Evolutionary conservation across 2,797 vertebrate species (phyloP), one percentile per base, ranked within the genome.

Genomic region (Taenioides sp.): DNA sequence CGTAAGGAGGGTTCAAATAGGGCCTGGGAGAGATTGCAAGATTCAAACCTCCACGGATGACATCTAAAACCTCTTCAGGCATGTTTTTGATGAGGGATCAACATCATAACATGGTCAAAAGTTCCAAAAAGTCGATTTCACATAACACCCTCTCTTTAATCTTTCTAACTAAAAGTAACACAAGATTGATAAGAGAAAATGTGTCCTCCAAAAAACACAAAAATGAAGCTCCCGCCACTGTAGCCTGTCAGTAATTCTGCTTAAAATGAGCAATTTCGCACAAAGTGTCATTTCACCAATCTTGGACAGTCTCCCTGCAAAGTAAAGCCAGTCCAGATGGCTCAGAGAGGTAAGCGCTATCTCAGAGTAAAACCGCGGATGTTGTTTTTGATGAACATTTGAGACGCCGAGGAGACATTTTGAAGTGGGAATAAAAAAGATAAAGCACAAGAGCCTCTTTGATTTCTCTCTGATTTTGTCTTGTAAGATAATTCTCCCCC

Each of bases 181-280:
- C 25, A 64, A 77, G 76, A 64, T 71, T 75, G 64, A 80, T 52
- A 59, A 80, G 70, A 67, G 60, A 75, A 72, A 58, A 73, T 3
- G 18, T 68, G 71, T 67, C 34, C 25, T 67, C 70, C 40, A 14
- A 43, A 43, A 76, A 73, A 77, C 78, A 78, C 60, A 72, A 25
- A 25, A 69, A 25, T 2, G 55, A 60, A 72, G 7, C 10, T 12
- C 52, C n/a, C 9, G 11, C 22, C 54, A n/a, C 50, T n/a, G 50
- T 52, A 10, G 54, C 1, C 54, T 23, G 52, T 60, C 80, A 62
- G 31, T 5, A n/a, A 62, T n/a, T 10, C 18, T 37, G 17, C 18
- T 62, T 62, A n/a, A 37, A 62, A 31, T 14, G 31, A 34, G 28
- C n/a, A 17, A 6, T 63, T 72, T 64, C 58, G 25, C 25, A 64